Base-by-base conservation (phyloP, 23 tunicate species). In the Trididemnum nubilum region DNA sequence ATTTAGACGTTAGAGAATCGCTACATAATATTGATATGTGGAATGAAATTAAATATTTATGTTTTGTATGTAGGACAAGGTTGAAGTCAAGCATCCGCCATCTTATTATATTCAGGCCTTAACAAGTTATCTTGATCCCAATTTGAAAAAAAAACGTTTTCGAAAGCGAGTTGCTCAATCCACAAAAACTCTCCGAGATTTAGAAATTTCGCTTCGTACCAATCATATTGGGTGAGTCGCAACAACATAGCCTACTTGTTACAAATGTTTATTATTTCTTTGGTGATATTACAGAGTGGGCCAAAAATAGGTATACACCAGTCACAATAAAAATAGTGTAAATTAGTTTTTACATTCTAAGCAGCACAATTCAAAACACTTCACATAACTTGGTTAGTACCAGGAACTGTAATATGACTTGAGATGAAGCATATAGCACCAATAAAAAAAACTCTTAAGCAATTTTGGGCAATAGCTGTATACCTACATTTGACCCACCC, bases 131-230 rank as follows among this genome's bases (percentile, higher is more conserved):
- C 80, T 93, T 35, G 92, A 93, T 83, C 88, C 90, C 0, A 37
- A 89, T 32, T 34, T 85, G 59, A 64, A 77, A 65, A 77, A 85
- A 23, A 96, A 96, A 69, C 74, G 87, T 44, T 96, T 96, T 72
- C 77, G 86, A 54, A 80, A 96, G 61, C 73, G 97, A 40, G 65
- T 88, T 12, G 76, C 80, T 22, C 70, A 85, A 29, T 91, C 99
- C 1, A 87, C 99, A 57, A 83, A 82, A 54, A 77, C 87, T 4
- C 78, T 96, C 30, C 67, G 99, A 18, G 99, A 96, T 35, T 85
- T 96, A 33, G 99, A 96, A 81, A 96, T 96, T 7, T 96, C 99
- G 0, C 65, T 96, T 31, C 65, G 99, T 50, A 96, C 99, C 40
- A 96, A 96, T 69, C 99, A 96, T 64, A 92, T 96, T 24, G 99